Conservation (phyloP, 2,113 vertebrate genomes). For the Pyrgilauda ruficollis region DNA sequence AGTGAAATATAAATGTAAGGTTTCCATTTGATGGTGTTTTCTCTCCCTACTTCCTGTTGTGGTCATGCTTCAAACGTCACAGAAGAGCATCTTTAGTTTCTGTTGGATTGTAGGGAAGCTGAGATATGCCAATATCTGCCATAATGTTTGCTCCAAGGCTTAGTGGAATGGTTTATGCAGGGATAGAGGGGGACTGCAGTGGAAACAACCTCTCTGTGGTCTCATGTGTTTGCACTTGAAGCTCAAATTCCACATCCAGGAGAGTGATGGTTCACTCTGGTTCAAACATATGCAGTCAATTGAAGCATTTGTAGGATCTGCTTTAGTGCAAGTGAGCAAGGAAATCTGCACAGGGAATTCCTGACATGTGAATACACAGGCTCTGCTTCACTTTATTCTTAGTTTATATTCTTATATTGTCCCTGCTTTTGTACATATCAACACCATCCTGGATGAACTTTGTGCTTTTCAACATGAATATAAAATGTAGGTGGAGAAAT, state of each 20-base stretch:
- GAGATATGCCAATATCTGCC: neutral
- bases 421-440: neutral
- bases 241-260: neutral
- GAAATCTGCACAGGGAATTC: neutral
- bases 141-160: neutral
- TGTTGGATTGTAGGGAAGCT: neutral
- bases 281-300: neutral
- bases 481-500: neutral
- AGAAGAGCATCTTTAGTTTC: neutral
- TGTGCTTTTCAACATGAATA: neutral
- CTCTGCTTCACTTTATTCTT: neutral
- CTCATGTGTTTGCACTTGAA: neutral
- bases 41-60: neutral
- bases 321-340: neutral
- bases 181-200: neutral
- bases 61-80: neutral
- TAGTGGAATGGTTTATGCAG: neutral
- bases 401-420: neutral
- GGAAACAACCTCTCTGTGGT: neutral
- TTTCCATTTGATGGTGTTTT: neutral
- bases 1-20: neutral
- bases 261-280: neutral
- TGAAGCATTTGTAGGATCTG: neutral
- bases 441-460: neutral
- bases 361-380: neutral